Percentiles rank a stretch among this genome's conserved stretches.
These are phyloP conservation scores for Tapirus indicus DNA, from an alignment of 2,797 vertebrate species.

Conservation along the genomic window DNA sequence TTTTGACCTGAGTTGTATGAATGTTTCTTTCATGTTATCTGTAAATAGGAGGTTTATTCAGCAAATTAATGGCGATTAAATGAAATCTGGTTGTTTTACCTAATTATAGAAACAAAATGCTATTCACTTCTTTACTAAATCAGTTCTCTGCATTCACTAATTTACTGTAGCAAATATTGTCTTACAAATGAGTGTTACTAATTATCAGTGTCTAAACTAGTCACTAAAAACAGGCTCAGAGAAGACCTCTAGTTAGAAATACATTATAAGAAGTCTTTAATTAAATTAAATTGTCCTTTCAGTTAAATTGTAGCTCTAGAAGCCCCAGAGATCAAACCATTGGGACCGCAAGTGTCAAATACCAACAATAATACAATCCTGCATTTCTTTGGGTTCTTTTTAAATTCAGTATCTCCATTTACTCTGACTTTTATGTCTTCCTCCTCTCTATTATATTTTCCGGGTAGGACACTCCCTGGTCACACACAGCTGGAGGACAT, in stretches of 20 bases:
- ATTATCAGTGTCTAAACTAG: constrained; percentile 24
- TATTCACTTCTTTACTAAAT: neutral
- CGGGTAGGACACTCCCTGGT: neutral
- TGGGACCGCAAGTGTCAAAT: neutral
- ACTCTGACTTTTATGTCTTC: neutral
- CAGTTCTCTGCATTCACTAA: neutral
- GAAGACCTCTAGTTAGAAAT: constrained; percentile 16
- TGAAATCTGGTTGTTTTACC: constrained; percentile 27
- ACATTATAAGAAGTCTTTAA: constrained; percentile 21
- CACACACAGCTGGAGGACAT: neutral
- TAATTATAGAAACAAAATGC: constrained; percentile 50
- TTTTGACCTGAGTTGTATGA: constrained; percentile 31
- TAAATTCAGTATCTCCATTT: neutral
- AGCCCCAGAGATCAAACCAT: neutral
- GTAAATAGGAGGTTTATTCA: constrained; percentile 29
- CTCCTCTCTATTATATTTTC: neutral
- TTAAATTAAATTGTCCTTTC: constrained; percentile 25
- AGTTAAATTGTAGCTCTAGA: neutral
- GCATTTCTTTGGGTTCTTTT: neutral
- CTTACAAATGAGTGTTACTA: constrained; percentile 37
- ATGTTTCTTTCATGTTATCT: constrained; percentile 18
- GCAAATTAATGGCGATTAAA: constrained; percentile 4
- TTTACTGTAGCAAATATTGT: neutral
- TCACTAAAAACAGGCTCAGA: constrained; percentile 13
- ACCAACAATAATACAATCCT: neutral